phyloP scores from a whole-genome alignment of 1,140 invertebrate species.

The Aphaenogaster ashmeadi region DNA sequence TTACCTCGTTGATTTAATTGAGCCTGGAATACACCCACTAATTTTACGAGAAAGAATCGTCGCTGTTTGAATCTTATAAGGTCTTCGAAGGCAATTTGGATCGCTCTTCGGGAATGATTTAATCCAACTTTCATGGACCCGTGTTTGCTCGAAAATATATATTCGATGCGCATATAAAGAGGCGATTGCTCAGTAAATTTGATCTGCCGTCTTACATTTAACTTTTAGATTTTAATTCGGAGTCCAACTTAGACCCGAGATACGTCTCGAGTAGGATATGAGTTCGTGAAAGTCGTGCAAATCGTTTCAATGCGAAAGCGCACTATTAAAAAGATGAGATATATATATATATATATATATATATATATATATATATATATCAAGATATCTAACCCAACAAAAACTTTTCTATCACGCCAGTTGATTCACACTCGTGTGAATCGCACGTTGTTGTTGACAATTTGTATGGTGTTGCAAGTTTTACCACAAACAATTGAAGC shows the following conservation, averaged over 20 bases:
- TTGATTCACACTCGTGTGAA: not conserved
- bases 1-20: not conserved
- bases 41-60: slow-evolving; percentile 15
- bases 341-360: no score
- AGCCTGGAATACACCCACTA: not conserved
- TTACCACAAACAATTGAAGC: not conserved
- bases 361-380: no score
- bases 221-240: slow-evolving; percentile 52
- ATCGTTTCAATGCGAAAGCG: not conserved
- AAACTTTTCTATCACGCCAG: not conserved
- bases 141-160: slow-evolving; percentile 45
- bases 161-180: slow-evolving; percentile 46
- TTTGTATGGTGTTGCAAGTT: not conserved
- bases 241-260: slow-evolving; percentile 5
- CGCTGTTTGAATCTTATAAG: not conserved
- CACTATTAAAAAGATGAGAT: not conserved
- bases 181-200: slow-evolving; percentile 37
- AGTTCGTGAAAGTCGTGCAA: slow-evolving; percentile 9
- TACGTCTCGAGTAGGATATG: slow-evolving; percentile 3
- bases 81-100: not conserved
- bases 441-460: not conserved
- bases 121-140: slow-evolving; percentile 40
- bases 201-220: slow-evolving; percentile 35
- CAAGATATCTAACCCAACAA: not conserved
- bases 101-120: not conserved